Evolutionary conservation across 2,797 vertebrate genomes (phyloP).

Genomic region (Vespertilio murinus): DNA sequence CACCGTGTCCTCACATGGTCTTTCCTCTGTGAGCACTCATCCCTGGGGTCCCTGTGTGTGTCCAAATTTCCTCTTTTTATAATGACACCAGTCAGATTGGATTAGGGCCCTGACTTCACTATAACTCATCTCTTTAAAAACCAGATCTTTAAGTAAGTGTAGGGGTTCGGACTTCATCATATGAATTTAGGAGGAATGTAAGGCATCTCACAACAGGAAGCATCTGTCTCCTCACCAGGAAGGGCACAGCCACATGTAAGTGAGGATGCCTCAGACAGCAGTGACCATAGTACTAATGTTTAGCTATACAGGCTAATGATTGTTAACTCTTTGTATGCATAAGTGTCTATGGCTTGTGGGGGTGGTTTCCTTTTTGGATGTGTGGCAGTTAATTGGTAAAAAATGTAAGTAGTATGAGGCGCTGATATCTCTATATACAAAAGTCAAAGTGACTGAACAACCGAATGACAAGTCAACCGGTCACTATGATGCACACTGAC

Average conservation of each 20-base stretch:
- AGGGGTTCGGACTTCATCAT: background rate
- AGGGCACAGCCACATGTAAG: background rate
- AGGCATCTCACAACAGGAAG: background rate
- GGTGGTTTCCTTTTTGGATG: too few species aligned
- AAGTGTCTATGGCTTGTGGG: too few species aligned
- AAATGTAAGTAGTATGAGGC: background rate
- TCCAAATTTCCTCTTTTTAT: background rate
- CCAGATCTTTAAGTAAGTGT: background rate
- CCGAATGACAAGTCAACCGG: too few species aligned
- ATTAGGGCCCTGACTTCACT: background rate
- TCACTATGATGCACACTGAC: too few species aligned
- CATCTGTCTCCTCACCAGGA: background rate
- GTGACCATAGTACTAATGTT: background rate
- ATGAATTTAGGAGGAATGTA: background rate
- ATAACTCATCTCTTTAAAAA: background rate
- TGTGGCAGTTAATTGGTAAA: background rate
- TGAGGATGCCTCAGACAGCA: background rate
- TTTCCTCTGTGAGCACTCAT: background rate
- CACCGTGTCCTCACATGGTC: background rate
- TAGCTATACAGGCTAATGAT: background rate
- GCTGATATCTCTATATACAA: too few species aligned
- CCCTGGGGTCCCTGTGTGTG: fast-evolving
- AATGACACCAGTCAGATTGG: background rate
- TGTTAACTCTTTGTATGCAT: too few species aligned
- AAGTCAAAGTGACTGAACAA: too few species aligned